Evolutionary conservation across 2,113 vertebrate species (phyloP).

Genomic region (Bettongia penicillata): DNA sequence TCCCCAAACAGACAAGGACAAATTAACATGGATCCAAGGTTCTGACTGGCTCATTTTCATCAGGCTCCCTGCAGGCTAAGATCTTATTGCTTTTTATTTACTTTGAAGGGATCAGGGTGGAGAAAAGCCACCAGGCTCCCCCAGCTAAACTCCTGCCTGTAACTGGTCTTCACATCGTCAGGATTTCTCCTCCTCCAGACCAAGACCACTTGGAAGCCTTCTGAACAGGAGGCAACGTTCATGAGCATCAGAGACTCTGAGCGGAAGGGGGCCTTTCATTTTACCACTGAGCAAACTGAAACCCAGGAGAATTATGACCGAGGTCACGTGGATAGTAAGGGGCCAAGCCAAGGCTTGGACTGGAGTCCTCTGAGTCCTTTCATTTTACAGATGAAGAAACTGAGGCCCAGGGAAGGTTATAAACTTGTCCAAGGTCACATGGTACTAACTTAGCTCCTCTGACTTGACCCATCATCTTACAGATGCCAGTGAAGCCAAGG

Average conservation of each 20-base stretch:
- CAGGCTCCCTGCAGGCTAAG: slow-evolving; percentile 31
- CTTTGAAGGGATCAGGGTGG: slow-evolving; percentile 45
- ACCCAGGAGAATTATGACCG: no score
- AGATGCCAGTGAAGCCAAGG: neutral
- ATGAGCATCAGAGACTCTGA: neutral
- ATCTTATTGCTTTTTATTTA: slow-evolving; percentile 61
- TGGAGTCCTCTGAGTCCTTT: neutral
- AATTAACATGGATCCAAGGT: neutral
- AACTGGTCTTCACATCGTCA: slow-evolving; percentile 52
- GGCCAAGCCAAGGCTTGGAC: neutral
- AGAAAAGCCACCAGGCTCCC: slow-evolving; percentile 38
- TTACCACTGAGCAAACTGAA: neutral
- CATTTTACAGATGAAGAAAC: neutral
- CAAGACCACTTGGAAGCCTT: slow-evolving; percentile 67
- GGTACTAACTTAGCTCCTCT: neutral
- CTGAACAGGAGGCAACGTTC: slow-evolving; percentile 28
- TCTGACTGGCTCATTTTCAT: slow-evolving; percentile 47
- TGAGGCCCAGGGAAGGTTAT: neutral
- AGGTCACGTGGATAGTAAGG: neutral
- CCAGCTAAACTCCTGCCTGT: slow-evolving; percentile 59
- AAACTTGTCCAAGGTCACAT: neutral
- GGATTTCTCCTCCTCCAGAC: slow-evolving; percentile 51
- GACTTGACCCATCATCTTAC: neutral
- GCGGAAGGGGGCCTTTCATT: neutral
- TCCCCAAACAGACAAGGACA: slow-evolving; percentile 51